Percentiles rank a stretch among this genome's conserved stretches.
Conservation (phyloP, 1,140 invertebrate species). For the Sminthurides bifidus region DNA sequence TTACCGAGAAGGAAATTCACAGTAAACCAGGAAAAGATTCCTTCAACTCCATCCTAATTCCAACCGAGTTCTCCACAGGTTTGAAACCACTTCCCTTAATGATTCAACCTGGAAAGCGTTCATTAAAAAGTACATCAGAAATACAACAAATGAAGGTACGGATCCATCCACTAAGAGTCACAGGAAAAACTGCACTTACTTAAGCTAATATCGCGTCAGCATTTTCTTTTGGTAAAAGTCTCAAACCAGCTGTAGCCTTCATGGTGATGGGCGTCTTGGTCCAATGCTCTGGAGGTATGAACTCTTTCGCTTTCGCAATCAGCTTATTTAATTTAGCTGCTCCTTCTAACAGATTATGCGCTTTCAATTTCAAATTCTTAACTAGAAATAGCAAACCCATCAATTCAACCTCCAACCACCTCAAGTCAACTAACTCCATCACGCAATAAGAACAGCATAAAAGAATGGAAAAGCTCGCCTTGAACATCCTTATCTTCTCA, state of each 20-base stretch:
- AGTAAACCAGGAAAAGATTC: conserved; percentile 88
- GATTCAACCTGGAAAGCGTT: conserved; percentile 44
- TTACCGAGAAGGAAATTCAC: conserved; percentile 74
- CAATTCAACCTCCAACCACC: too few relatives aligned
- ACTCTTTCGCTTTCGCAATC: conserved; percentile 59
- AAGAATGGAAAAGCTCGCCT: too few relatives aligned
- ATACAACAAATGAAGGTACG: too few relatives aligned
- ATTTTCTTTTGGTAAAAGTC: conserved; percentile 61
- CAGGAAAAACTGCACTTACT: conserved; percentile 39
- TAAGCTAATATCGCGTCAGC: conserved; percentile 61
- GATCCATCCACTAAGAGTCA: conserved; percentile 3
- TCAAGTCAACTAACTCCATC: too few relatives aligned
- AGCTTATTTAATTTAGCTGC: conserved; percentile 58
- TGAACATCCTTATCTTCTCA: too few relatives aligned
- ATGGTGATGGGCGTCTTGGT: conserved; percentile 61
- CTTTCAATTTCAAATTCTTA: conserved; percentile 56
- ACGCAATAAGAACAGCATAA: too few relatives aligned
- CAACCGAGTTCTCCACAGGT: conserved; percentile 58
- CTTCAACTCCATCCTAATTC: conserved; percentile 84
- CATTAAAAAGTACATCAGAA: too few relatives aligned
- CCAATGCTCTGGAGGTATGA: conserved; percentile 62
- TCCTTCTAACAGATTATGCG: conserved; percentile 62
- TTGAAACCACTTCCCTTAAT: conserved; percentile 60
- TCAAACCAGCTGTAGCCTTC: conserved; percentile 80
- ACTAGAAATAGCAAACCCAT: too few relatives aligned